Evolutionary conservation across 2,888 invertebrate genomes (phyloP).

Genomic region (Drosophila pseudotalamancana): DNA sequence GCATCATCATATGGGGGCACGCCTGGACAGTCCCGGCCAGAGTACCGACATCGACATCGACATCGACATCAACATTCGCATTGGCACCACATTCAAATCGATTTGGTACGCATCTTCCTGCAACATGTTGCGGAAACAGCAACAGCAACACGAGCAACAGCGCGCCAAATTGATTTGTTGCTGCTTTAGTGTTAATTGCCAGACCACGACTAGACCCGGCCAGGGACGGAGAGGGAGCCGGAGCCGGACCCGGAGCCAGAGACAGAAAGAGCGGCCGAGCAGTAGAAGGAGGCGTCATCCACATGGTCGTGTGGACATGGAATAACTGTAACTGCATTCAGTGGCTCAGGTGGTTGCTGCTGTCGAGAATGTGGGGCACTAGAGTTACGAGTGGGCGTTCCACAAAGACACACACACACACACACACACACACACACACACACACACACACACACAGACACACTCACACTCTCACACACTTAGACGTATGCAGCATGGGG

Average conservation of each 20-base stretch:
- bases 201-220: conserved; percentile 62
- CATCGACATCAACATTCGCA: conserved; percentile 41
- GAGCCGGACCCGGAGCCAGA: not conserved
- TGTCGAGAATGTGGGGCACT: conserved; percentile 64
- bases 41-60: too few relatives aligned
- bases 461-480: too few relatives aligned
- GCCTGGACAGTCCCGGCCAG: conserved; percentile 23
- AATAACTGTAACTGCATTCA: conserved; percentile 70
- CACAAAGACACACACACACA: conserved; percentile 17
- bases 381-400: conserved; percentile 59
- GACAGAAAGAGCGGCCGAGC: conserved; percentile 1
- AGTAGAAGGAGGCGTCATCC: conserved; percentile 45
- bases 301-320: conserved; percentile 64
- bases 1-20: conserved; percentile 57
- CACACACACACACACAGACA: conserved; percentile 10
- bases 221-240: not conserved
- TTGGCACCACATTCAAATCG: conserved; percentile 73
- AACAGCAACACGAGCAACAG: conserved; percentile 46
- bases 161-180: conserved; percentile 79
- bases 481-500: too few relatives aligned
- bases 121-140: conserved; percentile 74
- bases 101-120: conserved; percentile 81
- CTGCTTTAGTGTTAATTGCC: conserved; percentile 79
- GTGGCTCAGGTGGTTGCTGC: conserved; percentile 53
- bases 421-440: not conserved